Base-by-base conservation (phyloP, 2,797 vertebrate species). In the Myotis planiceps region DNA sequence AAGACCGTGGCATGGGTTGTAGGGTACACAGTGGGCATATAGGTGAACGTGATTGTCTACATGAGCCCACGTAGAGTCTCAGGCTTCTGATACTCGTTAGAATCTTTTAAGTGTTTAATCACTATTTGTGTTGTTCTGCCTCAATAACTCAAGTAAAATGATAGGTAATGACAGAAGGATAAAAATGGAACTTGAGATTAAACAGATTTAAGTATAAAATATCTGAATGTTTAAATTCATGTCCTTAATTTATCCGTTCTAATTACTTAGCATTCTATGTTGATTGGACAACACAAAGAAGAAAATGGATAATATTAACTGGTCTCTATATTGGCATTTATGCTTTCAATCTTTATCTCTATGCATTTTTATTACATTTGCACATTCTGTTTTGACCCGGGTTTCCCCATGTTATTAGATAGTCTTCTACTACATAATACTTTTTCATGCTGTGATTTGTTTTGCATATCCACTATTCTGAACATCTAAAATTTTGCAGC, bases 181-280 rank as follows among this genome's bases (percentile, higher is more conserved):
- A 76, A 92, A 83, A 91, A 34, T 76, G 45, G n/a, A 94, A 68
- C 27, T 80, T 60, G 29, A 88, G 34, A 66, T 27, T 16, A 49
- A 94, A 42, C 32, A 42, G 53, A 76, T 58, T 87, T 85, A 84
- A 86, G 34, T 78, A 16, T 78, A 90, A 94, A 88, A 68, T 55
- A 71, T 63, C 29, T 82, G 45, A 78, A 13, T 55, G 74, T 74
- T 93, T 75, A 94, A 88, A 93, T 83, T 21, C 42, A 39, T 71
- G 15, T 3, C 55, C 66, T 89, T 72, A 74, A 32, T 82, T 16
- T 88, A n/a, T 65, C 58, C 63, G 0, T 88, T 66, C 76, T 89
- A 58, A 91, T 79, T 90, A 45, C 51, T 58, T 88, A 74, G 14
- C 69, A 15, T 32, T 49, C 9, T 42, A 12, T 82, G 37, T 65